Percentiles rank a stretch among this genome's conserved stretches.
Conservation (phyloP, 1,140 invertebrate genomes). For the Neodiprion lecontei region DNA sequence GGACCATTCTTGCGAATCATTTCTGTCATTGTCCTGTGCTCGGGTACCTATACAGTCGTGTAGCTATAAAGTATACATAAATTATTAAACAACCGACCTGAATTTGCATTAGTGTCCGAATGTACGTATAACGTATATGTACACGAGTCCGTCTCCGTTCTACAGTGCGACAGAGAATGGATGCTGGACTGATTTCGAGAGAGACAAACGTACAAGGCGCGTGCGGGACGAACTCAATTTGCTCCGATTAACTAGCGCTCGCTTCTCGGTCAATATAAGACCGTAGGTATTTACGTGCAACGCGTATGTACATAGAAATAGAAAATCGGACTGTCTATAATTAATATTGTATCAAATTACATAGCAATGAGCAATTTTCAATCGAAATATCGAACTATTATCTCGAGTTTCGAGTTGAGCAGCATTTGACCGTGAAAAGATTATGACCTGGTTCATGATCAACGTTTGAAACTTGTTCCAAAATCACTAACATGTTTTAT, state of each 20-base stretch:
- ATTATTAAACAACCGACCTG: not conserved
- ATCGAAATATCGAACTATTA: too few relatives aligned
- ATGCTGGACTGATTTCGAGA: conserved; percentile 35
- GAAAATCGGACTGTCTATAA: too few relatives aligned
- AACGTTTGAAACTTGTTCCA: too few relatives aligned
- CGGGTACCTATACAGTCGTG: not conserved
- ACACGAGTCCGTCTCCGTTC: not conserved
- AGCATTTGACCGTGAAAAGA: too few relatives aligned
- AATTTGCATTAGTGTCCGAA: too few relatives aligned
- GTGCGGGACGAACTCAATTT: conserved; percentile 44
- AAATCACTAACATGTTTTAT: too few relatives aligned
- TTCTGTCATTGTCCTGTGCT: not conserved
- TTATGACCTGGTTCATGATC: too few relatives aligned
- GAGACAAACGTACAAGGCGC: conserved; percentile 31
- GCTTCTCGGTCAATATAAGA: conserved; percentile 40
- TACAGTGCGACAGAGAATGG: not conserved
- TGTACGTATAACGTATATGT: not conserved
- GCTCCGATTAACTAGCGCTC: conserved; percentile 48
- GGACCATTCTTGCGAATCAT: conserved; percentile 2
- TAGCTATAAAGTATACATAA: not conserved
- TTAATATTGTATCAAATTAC: too few relatives aligned
- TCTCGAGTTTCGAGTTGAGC: too few relatives aligned
- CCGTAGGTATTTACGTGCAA: not conserved
- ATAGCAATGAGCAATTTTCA: too few relatives aligned
- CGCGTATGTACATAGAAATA: too few relatives aligned